phyloP scores from a whole-genome alignment of 2,888 invertebrate species.

The Pteria penguin region DNA sequence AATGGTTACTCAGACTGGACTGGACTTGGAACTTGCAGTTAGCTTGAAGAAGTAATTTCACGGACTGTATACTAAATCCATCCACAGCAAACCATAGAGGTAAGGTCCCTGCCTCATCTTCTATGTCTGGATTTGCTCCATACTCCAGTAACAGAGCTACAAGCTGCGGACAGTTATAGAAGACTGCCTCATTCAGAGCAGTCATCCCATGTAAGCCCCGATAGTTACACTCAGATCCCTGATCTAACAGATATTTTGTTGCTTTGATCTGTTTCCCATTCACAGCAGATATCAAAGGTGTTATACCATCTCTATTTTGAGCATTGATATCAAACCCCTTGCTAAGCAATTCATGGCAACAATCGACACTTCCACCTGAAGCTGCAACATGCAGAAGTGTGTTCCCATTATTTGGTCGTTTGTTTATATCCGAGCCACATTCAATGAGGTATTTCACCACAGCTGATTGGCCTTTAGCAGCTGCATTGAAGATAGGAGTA shows the following conservation, averaged over 20 bases:
- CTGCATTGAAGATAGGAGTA: constrained; percentile 75
- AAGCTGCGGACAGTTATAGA: constrained; percentile 71
- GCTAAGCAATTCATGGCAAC: constrained; percentile 62
- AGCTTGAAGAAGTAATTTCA: constrained; percentile 84
- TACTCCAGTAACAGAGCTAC: constrained; percentile 70
- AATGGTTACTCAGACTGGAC: constrained; percentile 89
- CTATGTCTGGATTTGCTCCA: constrained; percentile 73
- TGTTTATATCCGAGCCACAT: constrained; percentile 63
- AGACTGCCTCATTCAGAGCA: constrained; percentile 77
- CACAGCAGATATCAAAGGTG: constrained; percentile 71
- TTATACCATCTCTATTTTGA: constrained; percentile 69
- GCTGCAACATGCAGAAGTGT: constrained; percentile 74
- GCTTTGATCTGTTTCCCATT: constrained; percentile 67
- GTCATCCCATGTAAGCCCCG: constrained; percentile 73
- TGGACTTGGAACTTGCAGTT: constrained; percentile 91
- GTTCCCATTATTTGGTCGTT: constrained; percentile 66
- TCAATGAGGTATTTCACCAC: constrained; percentile 70
- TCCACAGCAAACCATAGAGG: constrained; percentile 79
- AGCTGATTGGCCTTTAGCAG: constrained; percentile 68
- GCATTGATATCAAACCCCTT: constrained; percentile 66
- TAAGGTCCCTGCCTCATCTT: constrained; percentile 73
- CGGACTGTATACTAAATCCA: constrained; percentile 63
- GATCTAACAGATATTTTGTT: constrained; percentile 64
- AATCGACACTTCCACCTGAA: constrained; percentile 68
- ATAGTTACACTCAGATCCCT: constrained; percentile 65